Evolutionary conservation across 2,888 invertebrate genomes (phyloP), one percentile per base, ranked within the genome.

Genomic region (Salticus scenicus): DNA sequence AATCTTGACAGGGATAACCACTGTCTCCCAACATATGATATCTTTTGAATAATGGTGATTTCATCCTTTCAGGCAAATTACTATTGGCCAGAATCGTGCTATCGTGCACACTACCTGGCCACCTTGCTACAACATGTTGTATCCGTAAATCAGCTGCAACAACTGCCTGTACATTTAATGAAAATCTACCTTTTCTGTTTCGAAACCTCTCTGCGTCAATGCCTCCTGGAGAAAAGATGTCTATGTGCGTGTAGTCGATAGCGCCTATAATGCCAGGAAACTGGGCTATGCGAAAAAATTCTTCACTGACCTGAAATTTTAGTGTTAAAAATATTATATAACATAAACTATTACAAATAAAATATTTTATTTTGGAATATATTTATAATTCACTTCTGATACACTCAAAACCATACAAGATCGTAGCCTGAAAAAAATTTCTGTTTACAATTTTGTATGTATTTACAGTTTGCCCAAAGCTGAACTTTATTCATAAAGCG

Each of bases 71-170:
- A 8, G 27, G 28, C 4, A 78, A 10, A n/a, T 14, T 31, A 1
- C 63, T 67, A 28, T 79, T 30, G 37, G 7, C 10, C 10, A 71
- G 64, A 24, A 79, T 64, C 0, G 64, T 79, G 41, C 51, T 71
- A 24, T 79, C 78, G 42, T 79, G 78, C 2, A 64, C 24, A 41
- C 78, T 79, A 17, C 78, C 71, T 2, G 78, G 72, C 78, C 78
- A 79, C 7, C 78, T 33, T 10, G 28, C 78, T 8, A 79, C 78
- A 41, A 79, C 31, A 41, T 79, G 47, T 42, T 51, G 24, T 5
- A 79, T 72, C 0, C 7, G 27, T 7, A 71, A 57, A 20, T 71
- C 64, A 0, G 42, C n/a, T 24, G 70, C 64, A 24, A 42, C n/a
- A 0, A 77, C 0, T 0, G 70, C 57, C 14, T 77, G 77, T 0